Base-by-base conservation (phyloP, 1,140 invertebrate genomes). In the Aphidius ervi region DNA sequence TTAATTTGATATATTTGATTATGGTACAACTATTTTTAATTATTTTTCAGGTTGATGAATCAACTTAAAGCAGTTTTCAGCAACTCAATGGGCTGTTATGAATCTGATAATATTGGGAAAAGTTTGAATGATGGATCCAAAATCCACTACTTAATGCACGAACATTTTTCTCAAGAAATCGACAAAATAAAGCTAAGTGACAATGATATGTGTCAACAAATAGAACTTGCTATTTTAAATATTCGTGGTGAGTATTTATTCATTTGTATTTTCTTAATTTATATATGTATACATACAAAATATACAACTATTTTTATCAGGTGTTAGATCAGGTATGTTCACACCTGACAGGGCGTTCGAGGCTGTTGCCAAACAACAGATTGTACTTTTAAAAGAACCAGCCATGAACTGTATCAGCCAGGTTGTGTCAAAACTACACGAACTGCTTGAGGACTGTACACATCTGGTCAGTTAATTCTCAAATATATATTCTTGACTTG, bases 261-360 rank as follows among this genome's bases (percentile, higher is more conserved):
- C 0, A 52, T 40, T n/a, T 40, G 39, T 9, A 43, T 16, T 43
- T 46, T 37, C 16, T 56, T 41, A 52, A 41, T 20, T 1, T 31
- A 31, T 31, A 31, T 0, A 3, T n/a, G n/a, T 31, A 31, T 31
- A 3, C 1, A 31, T 31, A 1, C 16, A 1, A 31, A 31, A 31
- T 31, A 1, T 31, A 1, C 1, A 31, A 3, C 4, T 31, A 3
- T 62, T 66, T 37, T 58, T 68, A 58, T 61, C 67, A 85, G 83
- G 83, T 83, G 86, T 87, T 69, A 80, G 95, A 81, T 95, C 99
- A 63, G 97, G 98, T 77, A 84, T 99, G 10, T 99, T 99, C 79
- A 99, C 97, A 20, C 98, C 98, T 16, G 97, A 99, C 77, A 98
- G 98, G 95, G 98, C 98, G 46, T 99, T 99, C 81, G 98, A 99